A percentile compares a stretch with the other conserved stretches of the same genome.
Conservation (phyloP, 2,888 invertebrate genomes). For the Meiosimyza decipiens region DNA sequence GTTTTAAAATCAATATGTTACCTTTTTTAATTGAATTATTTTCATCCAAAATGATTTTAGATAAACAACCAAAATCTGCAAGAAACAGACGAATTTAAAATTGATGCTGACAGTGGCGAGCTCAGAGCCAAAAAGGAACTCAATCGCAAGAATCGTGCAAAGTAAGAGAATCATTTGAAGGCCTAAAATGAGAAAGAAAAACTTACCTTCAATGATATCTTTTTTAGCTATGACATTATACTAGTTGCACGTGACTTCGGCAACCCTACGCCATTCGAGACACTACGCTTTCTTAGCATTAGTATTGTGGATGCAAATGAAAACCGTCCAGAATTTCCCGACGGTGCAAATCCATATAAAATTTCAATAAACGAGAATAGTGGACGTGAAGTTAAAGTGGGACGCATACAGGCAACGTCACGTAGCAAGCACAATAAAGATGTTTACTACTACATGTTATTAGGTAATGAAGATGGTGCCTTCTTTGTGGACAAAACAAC, state of each 20-base stretch:
- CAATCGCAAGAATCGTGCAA: constrained; percentile 79
- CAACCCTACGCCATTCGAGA: constrained; percentile 82
- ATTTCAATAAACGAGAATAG: constrained; percentile 81
- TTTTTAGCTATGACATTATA: constrained; percentile 72
- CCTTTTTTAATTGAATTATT: not conserved
- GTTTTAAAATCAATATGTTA: constrained; percentile 49
- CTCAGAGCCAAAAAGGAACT: constrained; percentile 81
- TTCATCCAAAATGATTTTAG: constrained; percentile 31
- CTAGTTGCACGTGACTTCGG: constrained; percentile 87
- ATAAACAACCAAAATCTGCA: constrained; percentile 76
- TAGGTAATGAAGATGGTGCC: constrained; percentile 80
- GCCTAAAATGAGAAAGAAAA: not conserved
- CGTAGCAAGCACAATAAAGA: constrained; percentile 85
- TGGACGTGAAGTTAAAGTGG: constrained; percentile 73
- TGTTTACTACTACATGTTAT: constrained; percentile 85
- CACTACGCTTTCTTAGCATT: constrained; percentile 78
- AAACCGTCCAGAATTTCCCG: constrained; percentile 81
- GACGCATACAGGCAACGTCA: constrained; percentile 66
- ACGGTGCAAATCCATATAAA: constrained; percentile 72
- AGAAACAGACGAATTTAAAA: constrained; percentile 84
- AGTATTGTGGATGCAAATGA: constrained; percentile 84
- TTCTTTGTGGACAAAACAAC: constrained; percentile 84
- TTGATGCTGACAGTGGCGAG: constrained; percentile 83
- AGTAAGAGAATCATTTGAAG: constrained; percentile 49
- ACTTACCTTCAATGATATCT: not conserved